Conservation (phyloP, 2,113 vertebrate genomes). For the Chaetorhynchus papuensis region DNA sequence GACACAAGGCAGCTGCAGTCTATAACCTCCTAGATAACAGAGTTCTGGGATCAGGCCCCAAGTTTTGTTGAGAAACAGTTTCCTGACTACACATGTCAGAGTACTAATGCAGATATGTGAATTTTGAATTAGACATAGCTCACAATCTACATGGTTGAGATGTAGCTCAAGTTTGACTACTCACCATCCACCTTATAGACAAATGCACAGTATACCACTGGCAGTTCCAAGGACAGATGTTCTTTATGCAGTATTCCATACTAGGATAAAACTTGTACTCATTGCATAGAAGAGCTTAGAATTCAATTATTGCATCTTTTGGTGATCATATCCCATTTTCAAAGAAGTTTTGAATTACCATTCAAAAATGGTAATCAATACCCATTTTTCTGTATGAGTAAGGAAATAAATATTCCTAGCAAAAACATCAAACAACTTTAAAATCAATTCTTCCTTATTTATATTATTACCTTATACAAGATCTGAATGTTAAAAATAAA, state of each 20-base stretch:
- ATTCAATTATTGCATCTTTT: background rate
- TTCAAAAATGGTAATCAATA: too few species aligned
- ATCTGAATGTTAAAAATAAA: background rate
- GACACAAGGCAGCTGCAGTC: background rate
- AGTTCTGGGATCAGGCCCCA: background rate
- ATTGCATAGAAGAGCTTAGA: background rate
- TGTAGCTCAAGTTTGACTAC: background rate
- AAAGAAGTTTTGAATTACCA: too few species aligned
- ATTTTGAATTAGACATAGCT: background rate
- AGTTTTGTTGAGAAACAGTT: background rate
- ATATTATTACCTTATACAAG: background rate
- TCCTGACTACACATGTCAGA: background rate
- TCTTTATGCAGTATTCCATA: background rate
- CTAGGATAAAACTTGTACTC: background rate
- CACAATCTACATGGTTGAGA: background rate
- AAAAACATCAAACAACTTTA: background rate
- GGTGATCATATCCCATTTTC: background rate
- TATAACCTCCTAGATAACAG: background rate
- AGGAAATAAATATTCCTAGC: background rate
- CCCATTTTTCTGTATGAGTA: background rate
- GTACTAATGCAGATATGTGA: background rate
- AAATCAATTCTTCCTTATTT: background rate
- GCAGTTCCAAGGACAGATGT: background rate
- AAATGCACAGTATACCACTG: background rate
- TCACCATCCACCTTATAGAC: background rate